Evolutionary conservation across 30 jellyfish, hydroid and myxozoan genomes (phyloP), one percentile per base, ranked within the genome.

Genomic region (Chrysaora quinquecirrha): DNA sequence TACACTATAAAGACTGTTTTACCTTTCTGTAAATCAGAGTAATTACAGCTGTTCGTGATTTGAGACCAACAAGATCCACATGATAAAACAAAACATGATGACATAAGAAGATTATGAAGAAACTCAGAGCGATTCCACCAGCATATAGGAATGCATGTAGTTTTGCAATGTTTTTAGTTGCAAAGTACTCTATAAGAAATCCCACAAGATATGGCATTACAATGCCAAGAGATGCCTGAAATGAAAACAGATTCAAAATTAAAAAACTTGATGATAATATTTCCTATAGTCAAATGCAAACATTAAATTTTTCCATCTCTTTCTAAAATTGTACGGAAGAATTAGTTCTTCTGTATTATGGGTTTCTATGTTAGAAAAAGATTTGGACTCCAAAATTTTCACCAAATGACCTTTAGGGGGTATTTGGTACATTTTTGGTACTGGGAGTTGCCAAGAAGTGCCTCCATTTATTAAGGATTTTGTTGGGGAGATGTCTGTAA

Each of bases 11-110:
- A 38, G 54, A 38, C 6, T 6, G 14, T 38, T 14, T 14, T 64
- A 89, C 97, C 91, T 89, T 89, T 19, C 70, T 48, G 60, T 73
- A 89, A 1, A 89, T 24, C 69, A 89, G n/a, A 1, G 87, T 70
- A 14, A 85, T 68, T 11, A 63, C 43, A 22, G 92, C 86, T 0
- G 95, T 67, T 7, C 84, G 60, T 50, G 73, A 7, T 48, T 74
- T 48, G 58, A 78, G 50, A 9, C 97, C 97, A 62, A 76, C 56
- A 22, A 34, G 6, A 52, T 78, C 93, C 30, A 74, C 24, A 34
- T 12, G 48, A 48, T 70, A 78, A 38, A 70, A 75, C 0, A 52
- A 76, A 1, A 61, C 56, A 25, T 82, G 95, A 10, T 62, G 92
- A 12, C 16, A 52, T 29, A 30, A 48, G 38, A 48, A 47, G 12